These are phyloP conservation scores for Myiozetetes cayanensis DNA, from an alignment of 2,113 vertebrate species.

Conservation along the genomic window DNA sequence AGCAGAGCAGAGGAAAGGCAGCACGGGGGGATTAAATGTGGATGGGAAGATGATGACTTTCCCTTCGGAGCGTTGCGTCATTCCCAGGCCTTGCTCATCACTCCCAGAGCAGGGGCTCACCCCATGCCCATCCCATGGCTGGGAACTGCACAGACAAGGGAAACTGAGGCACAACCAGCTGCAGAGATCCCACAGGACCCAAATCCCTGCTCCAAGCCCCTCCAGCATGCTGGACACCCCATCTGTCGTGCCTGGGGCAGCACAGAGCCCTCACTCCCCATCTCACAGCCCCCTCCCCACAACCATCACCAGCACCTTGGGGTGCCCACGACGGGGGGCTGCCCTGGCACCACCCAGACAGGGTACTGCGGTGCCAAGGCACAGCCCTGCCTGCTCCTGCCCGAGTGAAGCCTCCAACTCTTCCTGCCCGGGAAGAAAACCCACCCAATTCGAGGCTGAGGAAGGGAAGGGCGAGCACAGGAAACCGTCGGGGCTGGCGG, in stretches of 20 bases:
- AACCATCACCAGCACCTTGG: not conserved
- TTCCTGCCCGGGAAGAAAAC: not conserved
- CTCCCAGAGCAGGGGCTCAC: not conserved
- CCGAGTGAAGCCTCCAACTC: not conserved
- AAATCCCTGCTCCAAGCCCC: fast-evolving
- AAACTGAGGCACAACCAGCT: not conserved
- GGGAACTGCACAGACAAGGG: not conserved
- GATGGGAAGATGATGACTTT: fast-evolving
- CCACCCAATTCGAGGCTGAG: not conserved
- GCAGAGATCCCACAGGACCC: not conserved
- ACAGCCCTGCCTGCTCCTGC: not conserved
- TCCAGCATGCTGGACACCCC: not conserved
- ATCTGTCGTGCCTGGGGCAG: fast-evolving
- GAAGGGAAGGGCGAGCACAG: not conserved
- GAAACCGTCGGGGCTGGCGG: not conserved
- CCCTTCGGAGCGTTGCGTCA: not conserved
- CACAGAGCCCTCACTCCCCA: fast-evolving
- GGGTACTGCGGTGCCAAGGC: not conserved
- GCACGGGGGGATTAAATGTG: not conserved
- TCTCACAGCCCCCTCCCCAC: not conserved
- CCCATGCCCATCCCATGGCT: not conserved
- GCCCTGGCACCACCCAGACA: not conserved
- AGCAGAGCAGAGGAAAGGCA: not conserved
- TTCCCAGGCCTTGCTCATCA: not conserved
- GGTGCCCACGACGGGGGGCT: not conserved